Percentiles rank a stretch among this genome's conserved stretches.
Evolutionary conservation across 1,140 invertebrate genomes (phyloP).

Genomic region (Pinna nobilis): DNA sequence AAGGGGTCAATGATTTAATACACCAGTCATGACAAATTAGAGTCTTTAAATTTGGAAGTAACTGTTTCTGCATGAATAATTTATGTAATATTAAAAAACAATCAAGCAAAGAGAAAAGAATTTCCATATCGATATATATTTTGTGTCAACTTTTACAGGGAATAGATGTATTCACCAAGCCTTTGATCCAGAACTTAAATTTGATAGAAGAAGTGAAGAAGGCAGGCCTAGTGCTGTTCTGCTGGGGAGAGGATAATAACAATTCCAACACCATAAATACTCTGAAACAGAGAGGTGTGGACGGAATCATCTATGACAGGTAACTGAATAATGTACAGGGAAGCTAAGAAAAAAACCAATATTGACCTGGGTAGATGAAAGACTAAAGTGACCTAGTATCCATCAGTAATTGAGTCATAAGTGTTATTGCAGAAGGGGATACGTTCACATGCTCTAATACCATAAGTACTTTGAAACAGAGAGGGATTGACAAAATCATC

Average conservation of each 20-base stretch:
- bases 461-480: background rate
- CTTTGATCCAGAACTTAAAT: conserved; percentile 87
- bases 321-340: no score
- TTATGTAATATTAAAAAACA: no score
- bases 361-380: background rate
- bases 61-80: no score
- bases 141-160: conserved; percentile 77
- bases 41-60: no score
- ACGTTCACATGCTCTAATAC: background rate
- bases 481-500: background rate
- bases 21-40: no score
- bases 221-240: conserved; percentile 90
- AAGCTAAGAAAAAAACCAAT: no score
- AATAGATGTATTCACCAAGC: conserved; percentile 93
- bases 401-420: no score
- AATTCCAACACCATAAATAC: conserved; percentile 89
- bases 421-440: background rate
- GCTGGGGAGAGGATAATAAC: conserved; percentile 97
- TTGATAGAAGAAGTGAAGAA: conserved; percentile 86
- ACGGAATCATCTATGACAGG: conserved; percentile 93
- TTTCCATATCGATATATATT: no score
- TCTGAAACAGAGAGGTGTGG: conserved; percentile 89
- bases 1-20: no score
- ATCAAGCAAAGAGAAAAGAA: background rate
- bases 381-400: background rate